phyloP scores from a whole-genome alignment of 1,140 invertebrate genomes.

The Rhynchophorus ferrugineus region DNA sequence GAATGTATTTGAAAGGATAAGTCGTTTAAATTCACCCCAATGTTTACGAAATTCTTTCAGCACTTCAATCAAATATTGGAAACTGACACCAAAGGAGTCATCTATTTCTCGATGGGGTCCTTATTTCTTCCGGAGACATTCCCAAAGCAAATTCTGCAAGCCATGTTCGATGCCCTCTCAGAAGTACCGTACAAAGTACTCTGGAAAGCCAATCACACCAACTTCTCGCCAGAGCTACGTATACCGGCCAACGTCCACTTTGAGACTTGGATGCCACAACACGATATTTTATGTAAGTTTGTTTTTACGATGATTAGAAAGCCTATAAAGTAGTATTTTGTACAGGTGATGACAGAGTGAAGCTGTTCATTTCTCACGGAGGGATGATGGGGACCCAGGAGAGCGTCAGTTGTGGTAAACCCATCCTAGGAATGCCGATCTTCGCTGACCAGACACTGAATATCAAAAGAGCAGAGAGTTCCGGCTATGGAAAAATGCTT shows the following conservation, averaged over 20 bases:
- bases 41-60: no score
- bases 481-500: conserved; percentile 32
- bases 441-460: conserved; percentile 50
- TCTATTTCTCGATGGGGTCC: conserved; percentile 45
- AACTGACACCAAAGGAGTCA: conserved; percentile 35
- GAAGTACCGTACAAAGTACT: conserved; percentile 53
- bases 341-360: conserved; percentile 44
- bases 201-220: conserved; percentile 52
- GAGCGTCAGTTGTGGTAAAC: conserved; percentile 46
- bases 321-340: no score
- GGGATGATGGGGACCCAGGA: conserved; percentile 49
- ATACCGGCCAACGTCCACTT: conserved; percentile 52
- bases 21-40: no score
- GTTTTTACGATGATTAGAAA: no score
- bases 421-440: conserved; percentile 48
- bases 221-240: conserved; percentile 32
- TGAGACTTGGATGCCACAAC: conserved; percentile 62
- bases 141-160: conserved; percentile 31
- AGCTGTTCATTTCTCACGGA: conserved; percentile 51
- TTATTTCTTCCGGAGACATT: conserved; percentile 38
- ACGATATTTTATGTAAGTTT: conserved; percentile 53
- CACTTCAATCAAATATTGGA: conserved; percentile 30
- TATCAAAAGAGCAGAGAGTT: conserved; percentile 29
- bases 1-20: no score
- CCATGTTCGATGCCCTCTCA: conserved; percentile 47